Percentiles rank a stretch among this genome's conserved stretches.
phyloP scores from a whole-genome alignment of 2,797 vertebrate species.

The Dipus sagitta region DNA sequence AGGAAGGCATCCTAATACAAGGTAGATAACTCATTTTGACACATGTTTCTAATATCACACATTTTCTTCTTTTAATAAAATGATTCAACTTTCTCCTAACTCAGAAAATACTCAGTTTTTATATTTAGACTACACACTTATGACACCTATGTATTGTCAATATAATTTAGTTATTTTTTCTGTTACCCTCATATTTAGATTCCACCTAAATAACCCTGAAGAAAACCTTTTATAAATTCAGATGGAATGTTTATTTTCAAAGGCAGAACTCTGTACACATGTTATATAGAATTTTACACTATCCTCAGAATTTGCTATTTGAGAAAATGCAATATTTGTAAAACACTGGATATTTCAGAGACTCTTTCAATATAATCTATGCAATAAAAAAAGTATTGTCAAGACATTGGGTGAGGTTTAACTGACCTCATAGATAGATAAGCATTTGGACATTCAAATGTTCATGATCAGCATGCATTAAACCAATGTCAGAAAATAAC shows the following conservation, averaged over 20 bases:
- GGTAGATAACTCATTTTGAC: conserved; percentile 91
- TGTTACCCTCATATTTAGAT: conserved; percentile 82
- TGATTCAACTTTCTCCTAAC: conserved; percentile 84
- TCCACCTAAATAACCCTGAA: conserved; percentile 90
- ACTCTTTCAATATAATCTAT: conserved; percentile 51
- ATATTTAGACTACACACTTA: conserved; percentile 80
- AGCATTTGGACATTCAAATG: conserved; percentile 59
- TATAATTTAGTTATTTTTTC: conserved; percentile 84
- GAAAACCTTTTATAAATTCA: conserved; percentile 82
- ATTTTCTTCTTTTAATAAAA: conserved; percentile 85
- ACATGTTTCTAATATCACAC: conserved; percentile 89
- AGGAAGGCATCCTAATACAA: conserved; percentile 86
- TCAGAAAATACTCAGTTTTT: conserved; percentile 85
- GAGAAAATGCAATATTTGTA: conserved; percentile 69
- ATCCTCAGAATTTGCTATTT: rapidly evolving
- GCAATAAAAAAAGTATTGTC: conserved; percentile 62
- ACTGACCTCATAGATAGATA: conserved; percentile 79
- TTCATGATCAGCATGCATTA: conserved; percentile 78
- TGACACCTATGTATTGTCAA: conserved; percentile 90
- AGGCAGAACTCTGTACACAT: not conserved
- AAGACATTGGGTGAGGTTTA: conserved; percentile 78
- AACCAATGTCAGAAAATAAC: conserved; percentile 72
- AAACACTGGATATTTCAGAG: conserved; percentile 70
- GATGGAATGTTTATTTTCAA: conserved; percentile 81
- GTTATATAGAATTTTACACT: conserved; percentile 32